phyloP scores from a whole-genome alignment of 2,113 vertebrate genomes.

The Lanius collurio region DNA sequence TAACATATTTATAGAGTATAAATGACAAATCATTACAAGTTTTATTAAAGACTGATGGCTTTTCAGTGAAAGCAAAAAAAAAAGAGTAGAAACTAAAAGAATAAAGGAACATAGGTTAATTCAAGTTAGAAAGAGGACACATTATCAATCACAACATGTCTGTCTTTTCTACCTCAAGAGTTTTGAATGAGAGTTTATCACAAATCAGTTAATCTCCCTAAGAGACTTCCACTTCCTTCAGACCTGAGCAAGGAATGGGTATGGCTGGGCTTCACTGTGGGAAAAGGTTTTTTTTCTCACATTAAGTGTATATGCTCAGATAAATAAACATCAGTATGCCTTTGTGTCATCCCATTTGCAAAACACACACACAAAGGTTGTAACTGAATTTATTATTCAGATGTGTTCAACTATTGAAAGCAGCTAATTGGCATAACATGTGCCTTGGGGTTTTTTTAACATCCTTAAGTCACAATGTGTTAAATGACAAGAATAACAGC shows the following conservation, averaged over 20 bases:
- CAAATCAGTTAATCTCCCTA: neutral
- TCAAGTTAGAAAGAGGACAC: neutral
- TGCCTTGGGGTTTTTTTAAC: neutral
- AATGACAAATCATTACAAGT: neutral
- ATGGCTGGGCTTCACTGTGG: neutral
- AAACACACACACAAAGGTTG: neutral
- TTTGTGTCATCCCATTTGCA: neutral
- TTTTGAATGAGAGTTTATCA: neutral
- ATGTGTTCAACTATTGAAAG: neutral
- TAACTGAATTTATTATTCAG: slow-evolving; percentile 14
- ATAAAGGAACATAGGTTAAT: neutral
- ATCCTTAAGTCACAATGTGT: neutral
- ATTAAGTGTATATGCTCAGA: neutral
- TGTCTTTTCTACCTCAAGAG: neutral
- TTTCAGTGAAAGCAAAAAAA: neutral
- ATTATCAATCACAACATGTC: neutral
- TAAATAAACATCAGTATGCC: neutral
- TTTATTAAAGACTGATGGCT: neutral
- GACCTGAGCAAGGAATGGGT: neutral
- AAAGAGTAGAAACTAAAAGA: neutral
- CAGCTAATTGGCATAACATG: neutral
- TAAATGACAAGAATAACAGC: neutral
- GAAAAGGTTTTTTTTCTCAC: neutral
- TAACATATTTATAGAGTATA: neutral
- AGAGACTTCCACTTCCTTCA: neutral